phyloP scores from a whole-genome alignment of 1,140 invertebrate genomes.

The Ceratosolen solmsi region DNA sequence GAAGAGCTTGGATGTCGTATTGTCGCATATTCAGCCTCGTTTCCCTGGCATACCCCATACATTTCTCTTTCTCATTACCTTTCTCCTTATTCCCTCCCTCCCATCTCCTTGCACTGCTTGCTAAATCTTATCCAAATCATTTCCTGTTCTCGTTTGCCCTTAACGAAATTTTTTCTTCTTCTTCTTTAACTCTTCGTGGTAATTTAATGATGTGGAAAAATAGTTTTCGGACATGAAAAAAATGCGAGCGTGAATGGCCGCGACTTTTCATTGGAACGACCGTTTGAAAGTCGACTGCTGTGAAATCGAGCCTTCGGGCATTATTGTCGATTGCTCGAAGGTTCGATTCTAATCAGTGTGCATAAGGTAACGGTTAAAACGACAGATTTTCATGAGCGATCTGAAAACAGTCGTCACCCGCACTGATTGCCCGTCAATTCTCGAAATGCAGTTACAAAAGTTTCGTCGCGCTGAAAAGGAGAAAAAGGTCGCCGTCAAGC shows the following conservation, averaged over 20 bases:
- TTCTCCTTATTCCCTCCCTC: neutral
- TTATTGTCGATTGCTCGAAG: neutral
- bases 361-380: neutral
- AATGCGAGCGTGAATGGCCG: too few relatives aligned
- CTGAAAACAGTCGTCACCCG: neutral
- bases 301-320: neutral
- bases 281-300: too few relatives aligned
- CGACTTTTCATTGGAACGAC: too few relatives aligned
- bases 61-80: slow-evolving; percentile 13
- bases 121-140: too few relatives aligned
- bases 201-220: too few relatives aligned
- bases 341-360: neutral
- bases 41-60: neutral
- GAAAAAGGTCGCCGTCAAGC: neutral
- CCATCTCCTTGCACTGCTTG: neutral
- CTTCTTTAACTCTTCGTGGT: too few relatives aligned
- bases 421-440: neutral
- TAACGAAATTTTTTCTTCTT: neutral
- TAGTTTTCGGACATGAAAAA: too few relatives aligned
- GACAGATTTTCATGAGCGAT: neutral
- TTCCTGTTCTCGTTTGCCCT: neutral
- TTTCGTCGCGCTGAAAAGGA: neutral
- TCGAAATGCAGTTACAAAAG: neutral
- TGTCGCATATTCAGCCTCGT: neutral
- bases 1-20: neutral